Conservation (phyloP, 1,140 invertebrate species). For the Euura saliciscinereae region DNA sequence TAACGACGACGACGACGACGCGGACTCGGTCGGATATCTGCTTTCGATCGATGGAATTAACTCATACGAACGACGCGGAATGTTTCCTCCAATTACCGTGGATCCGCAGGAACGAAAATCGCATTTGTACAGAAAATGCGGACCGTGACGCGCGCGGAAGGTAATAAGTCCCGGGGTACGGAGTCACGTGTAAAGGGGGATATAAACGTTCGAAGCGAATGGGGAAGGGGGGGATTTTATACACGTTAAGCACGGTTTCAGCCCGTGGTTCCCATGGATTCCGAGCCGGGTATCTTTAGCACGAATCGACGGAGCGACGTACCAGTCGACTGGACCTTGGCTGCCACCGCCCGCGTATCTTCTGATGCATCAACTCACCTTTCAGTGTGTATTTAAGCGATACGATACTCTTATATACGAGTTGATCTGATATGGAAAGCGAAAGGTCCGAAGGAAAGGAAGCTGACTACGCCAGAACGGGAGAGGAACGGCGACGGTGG, state of each 20-base stretch:
- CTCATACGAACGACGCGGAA: slow-evolving; percentile 50
- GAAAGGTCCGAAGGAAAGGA: slow-evolving; percentile 34
- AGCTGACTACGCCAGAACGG: not conserved
- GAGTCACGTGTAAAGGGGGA: slow-evolving; percentile 10
- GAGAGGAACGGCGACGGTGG: not conserved
- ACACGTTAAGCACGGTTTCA: slow-evolving; percentile 52
- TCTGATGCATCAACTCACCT: slow-evolving; percentile 62
- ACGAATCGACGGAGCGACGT: slow-evolving; percentile 54
- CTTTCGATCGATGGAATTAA: slow-evolving; percentile 42
- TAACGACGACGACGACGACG: too few species aligned
- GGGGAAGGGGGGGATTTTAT: slow-evolving; percentile 33
- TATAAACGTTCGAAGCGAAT: not conserved
- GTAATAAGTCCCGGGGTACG: not conserved
- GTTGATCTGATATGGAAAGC: slow-evolving; percentile 59
- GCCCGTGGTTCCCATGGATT: slow-evolving; percentile 59
- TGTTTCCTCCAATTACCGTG: slow-evolving; percentile 52
- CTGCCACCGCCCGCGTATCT: slow-evolving; percentile 57
- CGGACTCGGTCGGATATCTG: not conserved
- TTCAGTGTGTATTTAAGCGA: slow-evolving; percentile 64
- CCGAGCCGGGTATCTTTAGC: slow-evolving; percentile 56
- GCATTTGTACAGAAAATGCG: not conserved
- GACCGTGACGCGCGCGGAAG: not conserved
- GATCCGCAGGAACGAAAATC: slow-evolving; percentile 11
- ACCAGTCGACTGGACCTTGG: slow-evolving; percentile 32
- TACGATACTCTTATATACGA: slow-evolving; percentile 55